Base-by-base conservation (phyloP, 1,140 invertebrate species). In the Heliconius melpomene region DNA sequence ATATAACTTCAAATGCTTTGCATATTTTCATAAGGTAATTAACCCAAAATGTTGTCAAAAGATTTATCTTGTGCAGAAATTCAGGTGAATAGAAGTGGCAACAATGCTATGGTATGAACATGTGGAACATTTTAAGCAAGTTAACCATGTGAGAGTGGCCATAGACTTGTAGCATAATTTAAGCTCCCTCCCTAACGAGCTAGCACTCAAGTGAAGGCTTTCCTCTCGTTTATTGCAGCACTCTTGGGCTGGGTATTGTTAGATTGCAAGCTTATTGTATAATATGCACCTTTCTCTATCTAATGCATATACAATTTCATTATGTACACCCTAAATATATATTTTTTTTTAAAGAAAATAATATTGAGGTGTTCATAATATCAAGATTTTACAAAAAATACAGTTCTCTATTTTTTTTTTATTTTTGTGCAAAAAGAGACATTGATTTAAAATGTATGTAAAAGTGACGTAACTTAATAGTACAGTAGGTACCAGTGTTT, bases 101-200 rank as follows among this genome's bases (percentile, higher is more conserved):
- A 71, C 75, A 74, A 70, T 74, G 60, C 52, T 81, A 26, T 13
- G n/a, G 32, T 73, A 29, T 40, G 5, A 71, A 72, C 54, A 85
- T 72, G 70, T 76, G 76, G 75, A 83, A 77, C 77, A 79, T 85
- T 85, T 83, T 85, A 83, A 86, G 79, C 74, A 79, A 83, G 78
- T 89, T 89, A 91, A 87, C 84, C 87, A 88, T 86, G 82, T 89
- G 86, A 84, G 86, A 86, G 86, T 82, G 79, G 84, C 78, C 86
- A 88, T 88, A 86, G 75, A 87, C 85, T 83, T 88, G 86, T 85
- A 85, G 85, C 83, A 89, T 91, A 94, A 91, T 92, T 93, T 90
- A 85, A 89, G 85, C 88, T 89, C 90, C 90, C 85, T 83, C 85
- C 84, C 89, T 93, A 93, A 92, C 90, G 90, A 93, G 88, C 89